Evolutionary conservation across 1,140 invertebrate genomes (phyloP), one percentile per base, ranked within the genome.

Genomic region (Andrena cerasifolii): DNA sequence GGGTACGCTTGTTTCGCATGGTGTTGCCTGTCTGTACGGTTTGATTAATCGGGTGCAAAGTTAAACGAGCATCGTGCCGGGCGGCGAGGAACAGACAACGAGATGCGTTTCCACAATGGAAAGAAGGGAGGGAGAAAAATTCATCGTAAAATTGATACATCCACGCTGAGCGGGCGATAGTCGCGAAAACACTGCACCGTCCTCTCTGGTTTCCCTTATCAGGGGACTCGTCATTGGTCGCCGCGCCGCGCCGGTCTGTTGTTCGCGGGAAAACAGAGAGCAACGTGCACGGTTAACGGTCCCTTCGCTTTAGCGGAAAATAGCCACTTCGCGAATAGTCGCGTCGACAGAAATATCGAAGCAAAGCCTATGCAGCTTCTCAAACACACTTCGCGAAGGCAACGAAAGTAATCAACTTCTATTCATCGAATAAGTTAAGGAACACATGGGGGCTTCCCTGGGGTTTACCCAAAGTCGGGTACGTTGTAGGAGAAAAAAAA

Each of bases 71-170:
- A 16, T 53, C 59, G 77, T 51, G 49, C 43, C 43, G 51, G 63
- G 18, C 28, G 36, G 65, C 65, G 61, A 77, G 54, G 66, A 77
- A 70, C 56, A 24, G 26, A 53, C 56, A 77, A 77, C 75, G 76
- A 73, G 75, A 82, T 78, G 43, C 47, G 40, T 58, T 65, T 78
- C 71, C 66, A 84, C 71, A 79, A 71, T 58, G 21, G 61, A 76
- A 51, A 75, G 45, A 53, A 36, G 43, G 56, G 62, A 84, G 24
- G 31, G 12, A 28, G 68, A 73, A 81, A 79, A 85, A 84, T 86
- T 82, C 79, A 72, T 86, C 84, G 82, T 89, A 88, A 87, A 87
- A 89, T 87, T 87, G 88, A 88, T 88, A 87, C 74, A 87, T 73
- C 53, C 83, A 87, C 53, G 53, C 62, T 45, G 58, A 49, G 40